These are phyloP conservation scores for Actinostola sp. DNA, from an alignment of 92 coral and sea anemone genomes.

Conservation along the genomic window DNA sequence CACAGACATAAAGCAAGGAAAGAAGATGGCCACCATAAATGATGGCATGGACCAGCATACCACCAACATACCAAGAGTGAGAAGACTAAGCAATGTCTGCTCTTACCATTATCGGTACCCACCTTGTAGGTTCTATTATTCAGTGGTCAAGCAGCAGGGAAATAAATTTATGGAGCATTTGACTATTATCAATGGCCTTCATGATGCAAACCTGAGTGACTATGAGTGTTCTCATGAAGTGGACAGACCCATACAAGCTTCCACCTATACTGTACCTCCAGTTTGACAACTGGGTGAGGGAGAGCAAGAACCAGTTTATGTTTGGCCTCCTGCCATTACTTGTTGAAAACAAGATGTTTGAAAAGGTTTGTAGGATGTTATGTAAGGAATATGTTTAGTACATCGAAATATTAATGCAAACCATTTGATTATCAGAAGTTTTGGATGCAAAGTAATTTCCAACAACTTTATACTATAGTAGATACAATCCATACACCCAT, in stretches of 20 bases:
- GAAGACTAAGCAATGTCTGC: conserved; percentile 25
- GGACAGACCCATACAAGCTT: conserved; percentile 23
- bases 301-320: conserved; percentile 52
- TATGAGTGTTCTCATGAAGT: conserved; percentile 35
- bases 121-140: conserved; percentile 42
- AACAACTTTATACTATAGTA: no score
- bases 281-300: conserved; percentile 57
- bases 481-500: no score
- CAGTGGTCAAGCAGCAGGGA: conserved; percentile 57
- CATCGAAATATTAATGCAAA: no score
- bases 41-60: conserved; percentile 51
- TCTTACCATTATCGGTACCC: conserved; percentile 34
- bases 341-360: conserved; percentile 49
- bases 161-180: conserved; percentile 37
- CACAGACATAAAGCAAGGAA: conserved; percentile 43
- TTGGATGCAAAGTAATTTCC: no score
- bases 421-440: no score
- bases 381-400: no score
- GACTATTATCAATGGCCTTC: conserved; percentile 60
- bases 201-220: conserved; percentile 71
- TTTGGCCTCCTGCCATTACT: conserved; percentile 43
- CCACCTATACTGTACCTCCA: conserved; percentile 66
- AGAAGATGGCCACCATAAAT: conserved; percentile 4
- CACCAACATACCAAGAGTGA: conserved; percentile 25
- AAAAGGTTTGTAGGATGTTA: no score